Conservation (phyloP, 2,113 vertebrate species). For the Albula goreensis region DNA sequence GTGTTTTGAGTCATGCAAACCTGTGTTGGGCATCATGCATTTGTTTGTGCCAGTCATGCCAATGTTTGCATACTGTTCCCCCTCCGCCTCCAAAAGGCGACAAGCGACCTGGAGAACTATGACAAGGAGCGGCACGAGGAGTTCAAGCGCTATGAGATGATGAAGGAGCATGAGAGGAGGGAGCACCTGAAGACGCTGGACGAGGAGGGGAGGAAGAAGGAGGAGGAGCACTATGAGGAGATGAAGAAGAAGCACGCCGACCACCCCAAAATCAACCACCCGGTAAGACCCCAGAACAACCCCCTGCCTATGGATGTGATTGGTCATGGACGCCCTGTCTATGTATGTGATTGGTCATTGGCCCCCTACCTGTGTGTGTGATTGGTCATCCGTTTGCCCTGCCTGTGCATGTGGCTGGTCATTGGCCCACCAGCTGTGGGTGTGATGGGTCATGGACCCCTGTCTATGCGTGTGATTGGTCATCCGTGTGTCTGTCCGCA, state of each 20-base stretch:
- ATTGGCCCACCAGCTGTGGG: no score
- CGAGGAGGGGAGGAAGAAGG: constrained; percentile 81
- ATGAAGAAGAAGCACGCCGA: constrained; percentile 87
- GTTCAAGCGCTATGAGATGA: constrained; percentile 91
- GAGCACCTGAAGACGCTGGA: constrained; percentile 81
- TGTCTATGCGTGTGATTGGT: background rate
- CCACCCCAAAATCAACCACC: constrained; percentile 90
- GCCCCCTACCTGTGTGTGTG: background rate
- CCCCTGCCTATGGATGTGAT: constrained; percentile 32
- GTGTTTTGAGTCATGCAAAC: no score
- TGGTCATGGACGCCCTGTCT: no score
- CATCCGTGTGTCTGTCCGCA: constrained; percentile 33
- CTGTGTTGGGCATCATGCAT: background rate
- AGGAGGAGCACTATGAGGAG: constrained; percentile 84
- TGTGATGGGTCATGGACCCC: no score
- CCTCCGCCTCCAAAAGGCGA: constrained; percentile 68
- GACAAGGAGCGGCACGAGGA: constrained; percentile 87
- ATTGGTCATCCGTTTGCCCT: background rate
- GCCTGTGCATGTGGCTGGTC: no score
- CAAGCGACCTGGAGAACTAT: constrained; percentile 84
- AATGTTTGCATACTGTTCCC: background rate
- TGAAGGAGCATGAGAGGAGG: constrained; percentile 88
- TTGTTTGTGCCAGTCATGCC: background rate
- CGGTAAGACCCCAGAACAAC: background rate
- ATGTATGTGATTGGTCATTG: no score